Percentiles rank a stretch among this genome's conserved stretches.
Evolutionary conservation across 2,888 invertebrate genomes (phyloP).

Genomic region (Diadegma fenestrale): DNA sequence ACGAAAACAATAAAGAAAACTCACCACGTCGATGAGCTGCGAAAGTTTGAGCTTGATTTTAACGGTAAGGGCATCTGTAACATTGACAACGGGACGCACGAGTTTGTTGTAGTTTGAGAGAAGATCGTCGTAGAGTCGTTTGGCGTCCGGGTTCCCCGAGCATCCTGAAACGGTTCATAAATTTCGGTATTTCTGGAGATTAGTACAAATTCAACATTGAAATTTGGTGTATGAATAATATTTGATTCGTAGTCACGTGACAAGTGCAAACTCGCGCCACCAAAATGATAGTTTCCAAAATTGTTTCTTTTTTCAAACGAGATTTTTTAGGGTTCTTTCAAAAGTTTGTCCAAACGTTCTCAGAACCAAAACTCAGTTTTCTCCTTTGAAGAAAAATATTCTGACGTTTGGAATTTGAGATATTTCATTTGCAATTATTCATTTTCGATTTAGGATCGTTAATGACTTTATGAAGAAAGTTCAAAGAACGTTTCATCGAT

Average conservation of each 20-base stretch:
- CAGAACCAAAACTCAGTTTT: too few relatives aligned
- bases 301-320: too few relatives aligned
- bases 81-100: constrained; percentile 94
- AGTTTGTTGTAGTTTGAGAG: constrained; percentile 95
- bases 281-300: too few relatives aligned
- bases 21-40: constrained; percentile 95
- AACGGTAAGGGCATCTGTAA: constrained; percentile 93
- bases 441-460: too few relatives aligned
- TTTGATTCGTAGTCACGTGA: too few relatives aligned
- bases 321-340: too few relatives aligned
- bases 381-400: too few relatives aligned
- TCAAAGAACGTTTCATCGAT: background rate
- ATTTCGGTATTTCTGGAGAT: background rate
- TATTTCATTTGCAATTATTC: too few relatives aligned
- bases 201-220: background rate
- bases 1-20: constrained; percentile 78
- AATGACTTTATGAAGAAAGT: background rate
- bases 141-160: constrained; percentile 95
- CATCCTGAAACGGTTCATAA: constrained; percentile 87
- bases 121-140: constrained; percentile 94
- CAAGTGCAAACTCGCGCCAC: too few relatives aligned
- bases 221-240: too few relatives aligned
- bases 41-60: constrained; percentile 95
- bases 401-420: too few relatives aligned
- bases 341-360: too few relatives aligned